Conservation (phyloP, 1,140 invertebrate species). For the Nixonia krombeini region DNA sequence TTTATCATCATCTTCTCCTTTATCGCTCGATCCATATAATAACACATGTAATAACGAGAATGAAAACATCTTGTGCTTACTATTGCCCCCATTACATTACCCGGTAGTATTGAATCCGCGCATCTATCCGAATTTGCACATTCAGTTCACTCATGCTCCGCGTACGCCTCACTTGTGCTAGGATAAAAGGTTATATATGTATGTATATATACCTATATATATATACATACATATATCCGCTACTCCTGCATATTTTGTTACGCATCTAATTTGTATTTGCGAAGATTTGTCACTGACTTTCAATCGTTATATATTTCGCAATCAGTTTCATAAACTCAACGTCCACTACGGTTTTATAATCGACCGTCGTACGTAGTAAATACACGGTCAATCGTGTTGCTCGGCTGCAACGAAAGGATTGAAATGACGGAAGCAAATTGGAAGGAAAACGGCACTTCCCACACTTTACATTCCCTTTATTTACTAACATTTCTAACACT, state of each 20-base stretch:
- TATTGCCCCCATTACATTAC: slow-evolving; percentile 65
- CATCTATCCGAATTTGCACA: slow-evolving; percentile 69
- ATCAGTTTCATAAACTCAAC: too few relatives aligned
- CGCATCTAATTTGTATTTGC: slow-evolving; percentile 53
- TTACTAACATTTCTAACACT: slow-evolving; percentile 16
- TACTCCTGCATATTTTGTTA: too few relatives aligned
- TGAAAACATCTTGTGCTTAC: slow-evolving; percentile 61
- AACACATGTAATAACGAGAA: slow-evolving; percentile 57
- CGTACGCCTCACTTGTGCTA: slow-evolving; percentile 70
- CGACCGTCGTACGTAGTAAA: too few relatives aligned
- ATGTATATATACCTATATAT: slow-evolving; percentile 9
- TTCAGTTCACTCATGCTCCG: slow-evolving; percentile 68
- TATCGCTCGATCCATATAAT: slow-evolving; percentile 50
- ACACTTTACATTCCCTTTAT: too few relatives aligned
- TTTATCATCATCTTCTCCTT: slow-evolving; percentile 48
- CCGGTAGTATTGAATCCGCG: slow-evolving; percentile 69
- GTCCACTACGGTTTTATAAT: too few relatives aligned
- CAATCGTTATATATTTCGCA: too few relatives aligned
- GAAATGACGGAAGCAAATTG: too few relatives aligned
- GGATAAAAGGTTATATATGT: slow-evolving; percentile 26
- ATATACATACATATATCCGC: too few relatives aligned
- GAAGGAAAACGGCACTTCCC: too few relatives aligned
- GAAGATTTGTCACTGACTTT: too few relatives aligned
- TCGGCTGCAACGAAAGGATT: too few relatives aligned
- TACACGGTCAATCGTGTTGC: too few relatives aligned